Evolutionary conservation across 2,797 vertebrate species (phyloP).

Genomic region (Acanthopagrus latus): DNA sequence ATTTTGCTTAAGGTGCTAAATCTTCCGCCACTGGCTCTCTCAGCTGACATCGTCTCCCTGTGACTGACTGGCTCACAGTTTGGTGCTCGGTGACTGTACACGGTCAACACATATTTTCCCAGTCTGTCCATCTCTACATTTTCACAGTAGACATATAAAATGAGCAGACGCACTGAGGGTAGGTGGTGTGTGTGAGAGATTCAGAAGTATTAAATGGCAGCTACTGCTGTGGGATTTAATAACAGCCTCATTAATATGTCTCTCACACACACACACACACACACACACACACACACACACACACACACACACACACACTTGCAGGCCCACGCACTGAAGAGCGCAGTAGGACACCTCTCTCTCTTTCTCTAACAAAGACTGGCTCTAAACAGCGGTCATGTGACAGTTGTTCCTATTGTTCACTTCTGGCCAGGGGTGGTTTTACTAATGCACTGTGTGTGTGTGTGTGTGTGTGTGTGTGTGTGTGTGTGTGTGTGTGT

Average conservation of each 20-base stretch:
- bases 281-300: conserved; percentile 15
- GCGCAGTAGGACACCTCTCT: conserved; percentile 73
- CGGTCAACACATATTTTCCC: not conserved
- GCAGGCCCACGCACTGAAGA: conserved; percentile 74
- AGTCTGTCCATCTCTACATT: not conserved
- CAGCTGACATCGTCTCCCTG: conserved; percentile 11
- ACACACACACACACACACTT: conserved; percentile 46
- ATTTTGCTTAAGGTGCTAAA: not conserved
- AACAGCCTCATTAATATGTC: conserved; percentile 79
- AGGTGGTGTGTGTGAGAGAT: conserved; percentile 12
- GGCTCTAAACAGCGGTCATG: conserved; percentile 77
- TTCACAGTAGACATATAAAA: conserved; percentile 1
- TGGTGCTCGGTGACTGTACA: conserved; percentile 14
- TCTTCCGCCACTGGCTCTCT: conserved; percentile 1
- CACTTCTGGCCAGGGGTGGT: conserved; percentile 80
- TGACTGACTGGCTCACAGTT: conserved; percentile 6
- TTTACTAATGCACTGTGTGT: conserved; percentile 71
- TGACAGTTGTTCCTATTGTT: conserved; percentile 83
- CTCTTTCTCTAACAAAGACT: conserved; percentile 72
- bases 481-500: conserved; percentile 35
- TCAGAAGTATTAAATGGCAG: conserved; percentile 66
- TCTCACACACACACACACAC: conserved; percentile 38
- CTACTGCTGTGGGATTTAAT: conserved; percentile 81
- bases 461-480: conserved; percentile 29
- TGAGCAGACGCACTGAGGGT: conserved; percentile 29